These are phyloP conservation scores for Fragum fragum DNA, from an alignment of 2,888 invertebrate species.

Conservation along the genomic window DNA sequence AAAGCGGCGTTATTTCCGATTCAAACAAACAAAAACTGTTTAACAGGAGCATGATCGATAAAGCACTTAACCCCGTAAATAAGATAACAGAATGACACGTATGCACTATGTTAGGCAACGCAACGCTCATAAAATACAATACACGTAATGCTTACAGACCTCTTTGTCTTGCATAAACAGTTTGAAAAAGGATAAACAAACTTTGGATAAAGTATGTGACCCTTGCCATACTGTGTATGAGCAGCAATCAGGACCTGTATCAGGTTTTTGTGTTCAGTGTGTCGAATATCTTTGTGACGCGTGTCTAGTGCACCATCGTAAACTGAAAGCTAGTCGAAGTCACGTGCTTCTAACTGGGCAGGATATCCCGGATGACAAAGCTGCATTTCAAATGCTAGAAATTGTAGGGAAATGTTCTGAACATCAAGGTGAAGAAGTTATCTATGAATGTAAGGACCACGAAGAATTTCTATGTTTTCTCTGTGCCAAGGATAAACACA, in stretches of 20 bases:
- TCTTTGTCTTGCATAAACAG: no score
- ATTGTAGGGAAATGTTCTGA: slow-evolving; percentile 29
- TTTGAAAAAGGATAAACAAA: background rate
- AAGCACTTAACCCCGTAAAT: no score
- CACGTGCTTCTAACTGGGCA: slow-evolving; percentile 34
- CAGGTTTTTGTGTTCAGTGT: slow-evolving; percentile 42
- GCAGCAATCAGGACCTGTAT: background rate
- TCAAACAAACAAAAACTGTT: no score
- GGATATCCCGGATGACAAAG: slow-evolving; percentile 28
- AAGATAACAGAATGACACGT: no score
- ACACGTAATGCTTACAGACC: no score
- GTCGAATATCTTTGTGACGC: slow-evolving; percentile 47
- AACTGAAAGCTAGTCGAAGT: slow-evolving; percentile 38
- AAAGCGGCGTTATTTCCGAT: no score
- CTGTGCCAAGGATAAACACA: slow-evolving; percentile 31
- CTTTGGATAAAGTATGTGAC: slow-evolving; percentile 19
- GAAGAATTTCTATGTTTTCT: slow-evolving; percentile 27
- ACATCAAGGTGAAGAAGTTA: slow-evolving; percentile 29
- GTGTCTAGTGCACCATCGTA: slow-evolving; percentile 41
- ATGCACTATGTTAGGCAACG: no score
- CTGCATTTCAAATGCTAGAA: slow-evolving; percentile 28
- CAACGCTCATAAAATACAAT: no score
- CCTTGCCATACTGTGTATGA: slow-evolving; percentile 35
- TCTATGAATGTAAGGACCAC: slow-evolving; percentile 32
- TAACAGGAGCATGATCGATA: no score